Evolutionary conservation across 1,140 invertebrate genomes (phyloP).

Genomic region (Hydropsyche tenuis): DNA sequence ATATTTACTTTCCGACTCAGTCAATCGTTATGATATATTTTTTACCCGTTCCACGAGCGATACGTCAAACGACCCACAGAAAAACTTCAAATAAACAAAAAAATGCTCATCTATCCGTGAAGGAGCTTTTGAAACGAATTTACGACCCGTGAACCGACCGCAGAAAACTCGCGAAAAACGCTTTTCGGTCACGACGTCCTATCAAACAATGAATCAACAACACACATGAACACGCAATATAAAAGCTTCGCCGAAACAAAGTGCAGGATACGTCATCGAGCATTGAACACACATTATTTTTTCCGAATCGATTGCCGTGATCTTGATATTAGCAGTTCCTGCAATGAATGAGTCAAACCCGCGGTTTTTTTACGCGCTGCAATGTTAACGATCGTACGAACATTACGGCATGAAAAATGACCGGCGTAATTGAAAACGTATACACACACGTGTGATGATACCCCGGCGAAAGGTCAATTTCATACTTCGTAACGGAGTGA

Average conservation of each 20-base stretch:
- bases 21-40: slow-evolving; percentile 11
- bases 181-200: background rate
- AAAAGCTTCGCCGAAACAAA: too few species aligned
- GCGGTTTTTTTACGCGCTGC: background rate
- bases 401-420: slow-evolving; percentile 25
- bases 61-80: slow-evolving; percentile 27
- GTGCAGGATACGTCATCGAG: too few species aligned
- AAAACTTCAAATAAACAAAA: background rate
- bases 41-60: slow-evolving; percentile 18
- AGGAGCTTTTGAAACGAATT: slow-evolving; percentile 24
- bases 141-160: slow-evolving; percentile 6
- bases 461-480: slow-evolving; percentile 18
- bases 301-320: background rate
- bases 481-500: slow-evolving; percentile 1
- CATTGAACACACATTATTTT: too few species aligned
- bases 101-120: slow-evolving; percentile 13
- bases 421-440: slow-evolving; percentile 13
- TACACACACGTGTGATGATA: slow-evolving; percentile 13
- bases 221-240: too few species aligned
- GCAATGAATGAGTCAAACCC: slow-evolving; percentile 3
- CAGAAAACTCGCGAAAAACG: background rate
- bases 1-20: slow-evolving; percentile 41
- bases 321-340: slow-evolving; percentile 21
- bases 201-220: too few species aligned
- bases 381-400: slow-evolving; percentile 8